Evolutionary conservation across 1,140 invertebrate species (phyloP).

Genomic region (Scylla paramamosain): DNA sequence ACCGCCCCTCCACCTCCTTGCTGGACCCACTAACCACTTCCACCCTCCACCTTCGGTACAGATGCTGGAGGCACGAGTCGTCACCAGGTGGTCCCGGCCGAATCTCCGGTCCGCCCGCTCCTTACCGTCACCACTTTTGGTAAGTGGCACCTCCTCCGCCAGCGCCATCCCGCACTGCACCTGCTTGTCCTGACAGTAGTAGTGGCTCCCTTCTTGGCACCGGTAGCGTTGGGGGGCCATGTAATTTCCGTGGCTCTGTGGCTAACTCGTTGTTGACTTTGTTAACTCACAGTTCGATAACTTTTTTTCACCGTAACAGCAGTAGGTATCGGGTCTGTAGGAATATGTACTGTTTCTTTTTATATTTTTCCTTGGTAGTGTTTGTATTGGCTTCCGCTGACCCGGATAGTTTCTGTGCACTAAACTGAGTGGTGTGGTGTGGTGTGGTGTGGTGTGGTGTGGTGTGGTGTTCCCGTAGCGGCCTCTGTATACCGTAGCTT

Average conservation of each 20-base stretch:
- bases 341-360: not conserved
- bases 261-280: not conserved
- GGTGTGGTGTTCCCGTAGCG: not conserved
- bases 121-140: slow-evolving; percentile 75
- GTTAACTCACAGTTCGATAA: too few species aligned
- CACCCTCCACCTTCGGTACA: slow-evolving; percentile 56
- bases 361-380: not conserved
- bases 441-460: not conserved
- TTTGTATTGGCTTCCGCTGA: not conserved
- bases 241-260: not conserved
- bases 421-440: not conserved
- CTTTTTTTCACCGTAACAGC: not conserved
- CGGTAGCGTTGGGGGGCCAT: not conserved
- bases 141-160: slow-evolving; percentile 46
- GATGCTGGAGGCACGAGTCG: slow-evolving; percentile 70
- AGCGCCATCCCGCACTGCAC: not conserved
- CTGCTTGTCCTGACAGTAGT: not conserved
- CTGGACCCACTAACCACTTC: slow-evolving; percentile 29
- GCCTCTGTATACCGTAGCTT: too few species aligned
- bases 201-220: not conserved
- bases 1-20: not conserved
- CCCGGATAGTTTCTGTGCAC: not conserved
- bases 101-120: slow-evolving; percentile 72
- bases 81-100: slow-evolving; percentile 72
- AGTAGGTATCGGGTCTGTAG: too few species aligned